Evolutionary conservation across 2,888 invertebrate species (phyloP).

Genomic region (Drosophila planitibia): DNA sequence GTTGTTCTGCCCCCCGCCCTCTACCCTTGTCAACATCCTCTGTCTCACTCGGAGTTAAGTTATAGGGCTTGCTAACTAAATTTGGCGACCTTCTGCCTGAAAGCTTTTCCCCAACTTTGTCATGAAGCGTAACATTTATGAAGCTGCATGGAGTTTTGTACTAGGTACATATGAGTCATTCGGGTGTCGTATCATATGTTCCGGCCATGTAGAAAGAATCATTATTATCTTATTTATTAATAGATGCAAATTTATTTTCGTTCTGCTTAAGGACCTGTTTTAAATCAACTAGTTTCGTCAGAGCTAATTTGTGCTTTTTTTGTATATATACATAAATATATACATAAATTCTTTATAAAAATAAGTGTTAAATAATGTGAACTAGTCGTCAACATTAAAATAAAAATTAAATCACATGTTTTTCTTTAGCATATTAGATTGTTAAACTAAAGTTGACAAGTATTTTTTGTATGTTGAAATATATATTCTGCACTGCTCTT

Average conservation of each 20-base stretch:
- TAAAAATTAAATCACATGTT: not conserved
- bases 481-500: not conserved
- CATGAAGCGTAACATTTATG: slow-evolving; percentile 50
- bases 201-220: not conserved
- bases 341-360: not conserved
- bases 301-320: not conserved
- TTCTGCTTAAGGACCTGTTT: not conserved
- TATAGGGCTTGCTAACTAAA: slow-evolving; percentile 40
- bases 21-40: not conserved
- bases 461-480: slow-evolving; percentile 2
- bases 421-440: not conserved
- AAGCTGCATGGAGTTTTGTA: slow-evolving; percentile 27
- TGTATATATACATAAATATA: too few relatives aligned
- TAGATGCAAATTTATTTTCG: not conserved
- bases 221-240: slow-evolving; percentile 13
- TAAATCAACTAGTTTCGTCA: not conserved
- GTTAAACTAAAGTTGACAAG: too few relatives aligned
- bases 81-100: slow-evolving; percentile 56
- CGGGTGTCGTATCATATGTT: slow-evolving; percentile 10
- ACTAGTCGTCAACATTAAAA: not conserved
- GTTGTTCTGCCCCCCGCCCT: slow-evolving; percentile 14
- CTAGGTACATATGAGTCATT: slow-evolving; percentile 24
- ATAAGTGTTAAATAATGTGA: not conserved
- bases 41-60: slow-evolving; percentile 26
- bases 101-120: slow-evolving; percentile 59